Evolutionary conservation across 2,113 vertebrate species (phyloP).

Genomic region (Ardeotis arabs): DNA sequence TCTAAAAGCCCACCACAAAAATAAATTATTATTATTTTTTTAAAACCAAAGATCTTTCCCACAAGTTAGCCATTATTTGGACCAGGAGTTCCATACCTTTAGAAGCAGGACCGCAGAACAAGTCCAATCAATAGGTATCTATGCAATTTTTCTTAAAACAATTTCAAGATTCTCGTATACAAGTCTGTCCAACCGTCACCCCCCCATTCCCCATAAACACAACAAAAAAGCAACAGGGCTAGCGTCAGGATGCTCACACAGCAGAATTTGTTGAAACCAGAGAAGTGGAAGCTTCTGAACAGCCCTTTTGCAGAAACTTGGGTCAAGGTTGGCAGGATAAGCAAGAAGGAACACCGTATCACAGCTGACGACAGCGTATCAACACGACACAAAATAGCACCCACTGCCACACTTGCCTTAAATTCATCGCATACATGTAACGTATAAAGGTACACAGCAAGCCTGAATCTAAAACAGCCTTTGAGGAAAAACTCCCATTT

Average conservation of each 20-base stretch:
- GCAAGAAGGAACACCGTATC: not conserved
- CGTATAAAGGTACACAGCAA: not conserved
- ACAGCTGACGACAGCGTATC: not conserved
- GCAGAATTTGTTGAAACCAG: not conserved
- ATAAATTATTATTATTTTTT: too few species aligned
- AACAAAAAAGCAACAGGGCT: not conserved
- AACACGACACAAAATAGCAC: not conserved
- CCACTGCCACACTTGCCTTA: not conserved
- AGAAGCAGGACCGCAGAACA: not conserved
- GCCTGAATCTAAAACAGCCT: not conserved
- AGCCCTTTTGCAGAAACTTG: not conserved
- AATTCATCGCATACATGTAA: fast-evolving
- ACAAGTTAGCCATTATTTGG: not conserved
- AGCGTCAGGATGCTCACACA: not conserved
- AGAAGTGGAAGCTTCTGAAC: not conserved
- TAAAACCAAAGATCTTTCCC: not conserved
- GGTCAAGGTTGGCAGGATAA: not conserved
- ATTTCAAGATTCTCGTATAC: not conserved
- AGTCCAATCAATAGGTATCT: not conserved
- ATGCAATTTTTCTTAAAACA: not conserved
- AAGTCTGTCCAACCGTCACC: not conserved
- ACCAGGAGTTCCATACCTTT: not conserved
- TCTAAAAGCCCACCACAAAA: not conserved
- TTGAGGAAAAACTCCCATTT: not conserved
- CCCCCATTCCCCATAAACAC: fast-evolving